Conservation (phyloP, 2,797 vertebrate genomes). For the Cottoperca gobio region DNA sequence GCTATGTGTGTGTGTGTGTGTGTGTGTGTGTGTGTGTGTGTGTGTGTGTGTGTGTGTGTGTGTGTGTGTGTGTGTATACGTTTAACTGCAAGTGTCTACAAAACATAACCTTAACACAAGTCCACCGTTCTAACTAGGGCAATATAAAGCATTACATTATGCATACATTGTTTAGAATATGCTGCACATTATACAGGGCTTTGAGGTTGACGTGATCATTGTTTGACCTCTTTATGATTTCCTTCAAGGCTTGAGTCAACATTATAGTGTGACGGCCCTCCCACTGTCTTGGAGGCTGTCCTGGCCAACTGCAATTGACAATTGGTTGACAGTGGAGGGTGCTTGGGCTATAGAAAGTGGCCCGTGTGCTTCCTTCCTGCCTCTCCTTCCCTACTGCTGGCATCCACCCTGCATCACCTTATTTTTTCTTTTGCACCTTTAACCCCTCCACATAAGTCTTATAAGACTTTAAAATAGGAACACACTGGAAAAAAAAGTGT, state of each 20-base stretch:
- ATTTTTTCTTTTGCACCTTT: not conserved
- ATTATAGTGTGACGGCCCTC: constrained; percentile 5
- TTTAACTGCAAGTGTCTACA: constrained; percentile 5
- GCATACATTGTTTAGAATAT: constrained; percentile 31
- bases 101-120: constrained; percentile 21
- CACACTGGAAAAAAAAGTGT: no score
- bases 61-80: constrained; percentile 14
- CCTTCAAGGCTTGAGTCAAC: constrained; percentile 55
- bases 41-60: not conserved
- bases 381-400: not conserved
- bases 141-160: constrained; percentile 39
- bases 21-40: not conserved
- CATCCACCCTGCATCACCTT: not conserved
- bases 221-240: constrained; percentile 52
- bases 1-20: constrained; percentile 18
- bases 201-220: constrained; percentile 33
- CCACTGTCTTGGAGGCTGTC: not conserved
- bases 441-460: not conserved
- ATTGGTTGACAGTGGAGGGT: not conserved
- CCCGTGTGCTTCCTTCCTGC: not conserved
- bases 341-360: not conserved
- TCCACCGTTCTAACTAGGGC: constrained; percentile 33
- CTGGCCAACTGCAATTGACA: not conserved
- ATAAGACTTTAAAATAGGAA: no score
- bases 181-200: constrained; percentile 34